Base-by-base conservation (phyloP, 2,888 invertebrate species). In the Epistrophe grossulariae region DNA sequence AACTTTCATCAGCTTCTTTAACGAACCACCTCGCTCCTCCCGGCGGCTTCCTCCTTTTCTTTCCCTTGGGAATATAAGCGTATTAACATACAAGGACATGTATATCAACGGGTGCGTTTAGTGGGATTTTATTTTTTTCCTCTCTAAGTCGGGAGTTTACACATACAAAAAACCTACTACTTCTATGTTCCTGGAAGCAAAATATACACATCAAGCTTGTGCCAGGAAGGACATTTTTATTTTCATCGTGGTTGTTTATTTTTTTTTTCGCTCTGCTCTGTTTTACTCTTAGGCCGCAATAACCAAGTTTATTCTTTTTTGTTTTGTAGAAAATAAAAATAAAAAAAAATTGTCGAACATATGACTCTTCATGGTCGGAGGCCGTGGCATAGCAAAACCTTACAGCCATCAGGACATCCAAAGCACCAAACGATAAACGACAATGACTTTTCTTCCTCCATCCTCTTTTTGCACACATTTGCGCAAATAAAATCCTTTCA, bases 401-500 rank as follows among this genome's bases (percentile, higher is more conserved):
- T 17, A 66, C 35, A 55, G 31, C 10, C 68, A 62, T 62, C 72
- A 84, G 45, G 57, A 48, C 43, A 57, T 52, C 55, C 55, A 71
- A 62, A 68, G 68, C 31, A 57, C 62, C 60, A 72, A 83, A 83
- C 79, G 79, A 84, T 74, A 79, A 79, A 79, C 79, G 83, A 79
- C 83, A 79, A 83, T 79, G 83, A 83, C 83, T 87, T 87, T 79
- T 68, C 83, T 77, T 79, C 77, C 77, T 83, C 79, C 76, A 87
- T 87, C 79, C 87, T 83, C 79, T 87, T 83, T 87, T 79, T 83
- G 83, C 87, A 87, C 83, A 87, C 87, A 87, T 83, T 83, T 83
- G 79, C 79, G 83, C 83, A 87, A 87, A 87, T 87, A 83, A 87
- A 87, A 87, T 87, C 87, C 87, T 87, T 87, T 87, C 87, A 83